Conservation (phyloP, 2,797 vertebrate genomes). For the Botia almorhae region DNA sequence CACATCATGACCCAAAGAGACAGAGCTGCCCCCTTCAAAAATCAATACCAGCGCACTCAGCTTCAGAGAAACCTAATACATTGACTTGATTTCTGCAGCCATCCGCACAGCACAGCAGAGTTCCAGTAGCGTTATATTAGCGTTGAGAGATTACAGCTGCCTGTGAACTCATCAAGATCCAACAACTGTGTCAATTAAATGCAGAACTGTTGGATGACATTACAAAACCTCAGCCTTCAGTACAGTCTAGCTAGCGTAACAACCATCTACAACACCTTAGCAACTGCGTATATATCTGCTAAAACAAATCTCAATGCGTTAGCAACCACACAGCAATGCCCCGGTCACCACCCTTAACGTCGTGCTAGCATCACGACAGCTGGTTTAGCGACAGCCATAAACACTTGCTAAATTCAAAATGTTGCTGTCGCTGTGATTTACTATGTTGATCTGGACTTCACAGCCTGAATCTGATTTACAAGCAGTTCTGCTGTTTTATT, state of each 20-base stretch:
- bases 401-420: too few species aligned
- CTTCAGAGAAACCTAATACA: conserved; percentile 22
- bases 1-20: not conserved
- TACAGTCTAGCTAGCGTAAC: not conserved
- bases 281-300: not conserved
- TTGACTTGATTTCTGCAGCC: conserved; percentile 26
- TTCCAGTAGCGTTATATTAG: conserved; percentile 2
- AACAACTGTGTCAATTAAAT: conserved; percentile 13
- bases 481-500: not conserved
- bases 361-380: not conserved
- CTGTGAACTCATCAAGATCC: conserved; percentile 30
- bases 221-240: conserved; percentile 5
- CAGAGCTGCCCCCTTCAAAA: not conserved
- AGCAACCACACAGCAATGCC: not conserved
- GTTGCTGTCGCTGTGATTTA: too few species aligned
- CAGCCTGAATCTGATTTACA: too few species aligned
- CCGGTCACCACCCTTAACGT: not conserved
- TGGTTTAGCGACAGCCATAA: too few species aligned
- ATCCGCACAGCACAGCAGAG: conserved; percentile 7
- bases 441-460: too few species aligned
- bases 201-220: conserved; percentile 2
- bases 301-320: not conserved
- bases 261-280: not conserved
- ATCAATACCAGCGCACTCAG: conserved; percentile 13
- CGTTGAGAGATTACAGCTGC: conserved; percentile 11